These are phyloP conservation scores for Drosophila setosimentum DNA, from an alignment of 2,888 invertebrate species.

Conservation along the genomic window DNA sequence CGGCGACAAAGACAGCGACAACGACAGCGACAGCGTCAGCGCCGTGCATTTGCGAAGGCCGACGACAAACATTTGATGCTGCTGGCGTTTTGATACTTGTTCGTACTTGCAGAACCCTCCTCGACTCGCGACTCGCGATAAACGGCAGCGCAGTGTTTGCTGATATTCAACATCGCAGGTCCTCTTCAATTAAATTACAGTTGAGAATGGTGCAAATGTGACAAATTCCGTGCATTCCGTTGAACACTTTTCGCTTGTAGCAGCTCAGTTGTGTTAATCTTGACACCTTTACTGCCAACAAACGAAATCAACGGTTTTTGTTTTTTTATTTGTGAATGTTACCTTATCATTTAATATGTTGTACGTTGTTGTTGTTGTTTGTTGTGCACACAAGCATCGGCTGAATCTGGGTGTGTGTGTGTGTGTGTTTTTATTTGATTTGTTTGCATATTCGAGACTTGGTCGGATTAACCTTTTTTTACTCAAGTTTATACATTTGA, in stretches of 20 bases:
- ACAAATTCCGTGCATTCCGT: constrained; percentile 15
- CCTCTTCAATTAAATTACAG: constrained; percentile 45
- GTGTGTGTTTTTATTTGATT: constrained; percentile 16
- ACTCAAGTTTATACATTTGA: not conserved
- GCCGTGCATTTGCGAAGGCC: constrained; percentile 55
- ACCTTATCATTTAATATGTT: constrained; percentile 34
- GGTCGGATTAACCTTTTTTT: not conserved
- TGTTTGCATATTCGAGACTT: constrained; percentile 10
- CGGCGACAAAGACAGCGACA: constrained; percentile 4
- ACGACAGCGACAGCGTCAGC: constrained; percentile 18
- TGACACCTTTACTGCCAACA: constrained; percentile 14
- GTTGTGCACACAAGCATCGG: constrained; percentile 16
- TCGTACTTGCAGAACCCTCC: constrained; percentile 58
- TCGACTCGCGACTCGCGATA: constrained; percentile 58
- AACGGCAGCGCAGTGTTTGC: constrained; percentile 49
- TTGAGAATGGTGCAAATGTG: constrained; percentile 37
- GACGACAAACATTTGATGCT: constrained; percentile 63
- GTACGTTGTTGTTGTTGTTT: constrained; percentile 35
- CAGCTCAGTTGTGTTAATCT: constrained; percentile 7
- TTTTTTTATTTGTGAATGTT: constrained; percentile 5
- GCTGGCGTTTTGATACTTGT: constrained; percentile 52
- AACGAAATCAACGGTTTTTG: constrained; percentile 2
- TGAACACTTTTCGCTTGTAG: constrained; percentile 14
- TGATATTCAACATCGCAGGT: constrained; percentile 31
- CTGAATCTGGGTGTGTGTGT: not conserved